These are phyloP conservation scores for Lutraria lutraria DNA, from an alignment of 2,888 invertebrate species.

Conservation along the genomic window DNA sequence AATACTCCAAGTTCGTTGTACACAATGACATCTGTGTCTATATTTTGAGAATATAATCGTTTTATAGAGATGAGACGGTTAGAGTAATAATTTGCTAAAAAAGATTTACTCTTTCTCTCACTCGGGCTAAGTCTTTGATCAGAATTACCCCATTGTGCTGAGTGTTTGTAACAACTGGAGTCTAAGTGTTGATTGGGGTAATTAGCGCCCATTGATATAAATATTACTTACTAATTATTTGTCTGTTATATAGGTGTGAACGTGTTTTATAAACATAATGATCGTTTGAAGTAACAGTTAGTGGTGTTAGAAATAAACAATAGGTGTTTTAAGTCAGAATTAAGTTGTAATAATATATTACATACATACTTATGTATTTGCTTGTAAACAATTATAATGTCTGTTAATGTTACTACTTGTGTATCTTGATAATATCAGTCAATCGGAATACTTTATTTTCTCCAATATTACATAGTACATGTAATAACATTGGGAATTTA, in stretches of 20 bases:
- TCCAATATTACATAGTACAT: too few species aligned
- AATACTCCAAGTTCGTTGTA: not conserved
- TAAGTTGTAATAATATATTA: not conserved
- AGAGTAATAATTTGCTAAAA: slow-evolving; percentile 19
- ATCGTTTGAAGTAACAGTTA: not conserved
- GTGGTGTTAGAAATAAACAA: not conserved
- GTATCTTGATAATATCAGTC: too few species aligned
- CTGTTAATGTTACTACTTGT: too few species aligned
- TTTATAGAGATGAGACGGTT: slow-evolving; percentile 26
- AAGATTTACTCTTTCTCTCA: slow-evolving; percentile 33
- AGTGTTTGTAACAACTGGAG: slow-evolving; percentile 18
- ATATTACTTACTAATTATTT: slow-evolving; percentile 18
- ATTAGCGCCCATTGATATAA: not conserved
- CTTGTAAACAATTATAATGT: not conserved
- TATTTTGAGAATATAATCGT: not conserved
- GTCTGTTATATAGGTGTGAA: slow-evolving; percentile 25
- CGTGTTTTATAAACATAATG: not conserved
- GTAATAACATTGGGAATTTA: too few species aligned
- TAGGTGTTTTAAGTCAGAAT: not conserved
- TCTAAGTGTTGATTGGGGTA: not conserved
- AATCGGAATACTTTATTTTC: too few species aligned
- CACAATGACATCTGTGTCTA: slow-evolving; percentile 18
- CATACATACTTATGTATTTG: not conserved
- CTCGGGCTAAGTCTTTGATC: not conserved
- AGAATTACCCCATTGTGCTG: slow-evolving; percentile 16